Evolutionary conservation across 2,888 invertebrate genomes (phyloP), one percentile per base, ranked within the genome.

Genomic region (Volucella zonaria): DNA sequence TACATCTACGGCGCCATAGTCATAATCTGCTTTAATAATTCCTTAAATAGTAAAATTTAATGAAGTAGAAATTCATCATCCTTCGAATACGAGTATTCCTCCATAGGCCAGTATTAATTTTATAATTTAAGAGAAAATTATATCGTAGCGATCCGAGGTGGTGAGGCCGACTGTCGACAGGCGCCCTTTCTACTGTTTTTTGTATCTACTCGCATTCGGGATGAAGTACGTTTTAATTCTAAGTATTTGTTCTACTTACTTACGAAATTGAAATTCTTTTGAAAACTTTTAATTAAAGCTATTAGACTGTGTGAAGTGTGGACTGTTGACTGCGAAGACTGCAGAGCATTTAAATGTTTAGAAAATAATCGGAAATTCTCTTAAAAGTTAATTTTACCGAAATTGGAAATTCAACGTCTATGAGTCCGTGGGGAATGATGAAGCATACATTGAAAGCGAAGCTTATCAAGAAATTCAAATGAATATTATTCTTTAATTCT

Each of bases 21-120:
- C 61, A 58, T 78, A 71, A 78, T 78, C 64, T 64, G 62, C 52
- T 43, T 64, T 58, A 62, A 70, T 78, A 64, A 78, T 71, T 70
- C 51, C 31, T 31, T 47, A 64, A 78, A 78, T 78, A 78, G 70
- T 78, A 78, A 78, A 70, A 78, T 71, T 78, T 64, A 78, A 78
- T 78, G 78, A 78, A 78, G 70, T 58, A 78, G 78, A 78, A 78
- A 78, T 78, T 58, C 78, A 78, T 64, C 62, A 78, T 68, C 47
- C 51, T 31, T 31, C 31, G 31, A 31, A 31, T 31, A 31, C 31
- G 31, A 6, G 6, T 31, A 31, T 31, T 31, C 31, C 31, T 31
- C 31, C 31, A 31, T 64, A 58, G 70, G 49, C 56, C 49, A 43
- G 58, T 56, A 71, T 71, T 71, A 64, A 78, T 70, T 78, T 78